Base-by-base conservation (phyloP, 2,113 vertebrate genomes). In the Meriones unguiculatus region DNA sequence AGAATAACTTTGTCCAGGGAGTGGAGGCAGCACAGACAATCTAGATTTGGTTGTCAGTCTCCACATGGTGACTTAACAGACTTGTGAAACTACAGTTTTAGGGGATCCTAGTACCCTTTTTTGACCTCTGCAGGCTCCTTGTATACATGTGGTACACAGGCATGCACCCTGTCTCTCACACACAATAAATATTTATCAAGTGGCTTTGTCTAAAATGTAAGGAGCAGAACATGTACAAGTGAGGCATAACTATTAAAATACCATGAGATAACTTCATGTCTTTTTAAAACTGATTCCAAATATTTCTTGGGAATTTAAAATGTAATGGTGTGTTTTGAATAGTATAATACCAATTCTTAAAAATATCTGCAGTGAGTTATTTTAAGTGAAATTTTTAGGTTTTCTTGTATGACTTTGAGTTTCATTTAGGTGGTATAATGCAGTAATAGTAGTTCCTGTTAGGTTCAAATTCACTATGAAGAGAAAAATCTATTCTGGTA, bases 201-300 rank as follows among this genome's bases (percentile, higher is more conserved):
- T 35, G 30, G 50, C 14, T 13, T 15, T 32, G 17, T 93, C 91
- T 73, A 84, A 93, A 73, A 90, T 62, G 80, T 96, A 50, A 95
- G 89, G 96, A 86, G 77, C 59, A 95, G 28, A 38, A 72, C 88
- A 97, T 96, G 70, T 96, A 91, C 65, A 96, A 97, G 89, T 67
- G 13, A 18, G 85, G 94, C 82, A 75, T 57, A 89, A 76, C 50
- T 85, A 77, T 41, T 93, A 1, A 97, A 98, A 90, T 92, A 69
- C 24, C 92, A 50, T 10, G 38, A 17, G 86, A 89, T 78, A 78
- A 41, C 69, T 96, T 35, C 28, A 35, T 18, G 96, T 97, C 50
- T 98, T 98, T 98, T 98, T 96, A 94, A 86, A n/a, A 91, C 92
- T 86, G 13, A 57, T 94, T 91, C 8, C 75, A 89, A 75, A 70